Conservation (phyloP, 2,797 vertebrate genomes). For the Cynopterus sphinx region DNA sequence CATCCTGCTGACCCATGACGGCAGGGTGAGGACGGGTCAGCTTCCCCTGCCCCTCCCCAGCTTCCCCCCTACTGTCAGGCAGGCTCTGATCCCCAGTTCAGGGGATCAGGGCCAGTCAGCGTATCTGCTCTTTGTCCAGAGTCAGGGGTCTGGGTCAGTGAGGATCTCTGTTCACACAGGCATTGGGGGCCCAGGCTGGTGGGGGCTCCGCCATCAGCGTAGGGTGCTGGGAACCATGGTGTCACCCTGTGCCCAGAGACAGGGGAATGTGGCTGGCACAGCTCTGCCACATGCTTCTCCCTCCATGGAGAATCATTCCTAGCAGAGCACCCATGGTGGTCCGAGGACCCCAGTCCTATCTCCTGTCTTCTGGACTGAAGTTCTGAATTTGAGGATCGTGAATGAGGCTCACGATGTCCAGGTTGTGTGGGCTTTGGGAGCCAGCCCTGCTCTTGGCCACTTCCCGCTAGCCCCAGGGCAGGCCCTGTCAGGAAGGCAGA, state of each 20-base stretch:
- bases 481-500: neutral
- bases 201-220: neutral
- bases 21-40: conserved; percentile 86
- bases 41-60: fast-evolving
- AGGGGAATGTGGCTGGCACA: fast-evolving
- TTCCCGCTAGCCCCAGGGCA: neutral
- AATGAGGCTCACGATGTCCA: neutral
- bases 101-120: neutral
- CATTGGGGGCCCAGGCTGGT: neutral
- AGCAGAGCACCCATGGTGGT: neutral
- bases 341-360: fast-evolving
- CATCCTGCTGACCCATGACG: conserved; percentile 96
- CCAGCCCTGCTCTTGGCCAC: neutral
- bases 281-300: fast-evolving
- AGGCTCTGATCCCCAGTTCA: neutral
- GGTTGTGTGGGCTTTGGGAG: neutral
- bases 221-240: neutral
- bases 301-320: too few relatives aligned
- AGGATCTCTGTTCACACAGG: fast-evolving
- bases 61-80: neutral
- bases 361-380: neutral
- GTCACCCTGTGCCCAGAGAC: too few relatives aligned
- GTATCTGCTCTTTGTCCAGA: neutral
- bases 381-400: neutral
- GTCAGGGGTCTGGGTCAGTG: neutral